Conservation (phyloP, 2,888 invertebrate genomes). For the Pristionchus japonicus region DNA sequence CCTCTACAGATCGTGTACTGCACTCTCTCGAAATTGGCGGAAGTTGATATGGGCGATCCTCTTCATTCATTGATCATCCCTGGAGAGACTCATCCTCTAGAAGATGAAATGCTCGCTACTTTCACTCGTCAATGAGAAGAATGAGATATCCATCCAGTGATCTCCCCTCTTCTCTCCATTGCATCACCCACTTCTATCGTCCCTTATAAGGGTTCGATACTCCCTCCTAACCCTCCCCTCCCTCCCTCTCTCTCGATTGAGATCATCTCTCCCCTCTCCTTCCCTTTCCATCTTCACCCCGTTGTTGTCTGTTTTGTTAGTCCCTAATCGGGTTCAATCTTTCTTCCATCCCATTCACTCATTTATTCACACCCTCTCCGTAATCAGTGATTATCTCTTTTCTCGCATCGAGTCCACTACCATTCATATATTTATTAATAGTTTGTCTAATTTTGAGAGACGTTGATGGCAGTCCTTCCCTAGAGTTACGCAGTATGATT, state of each 20-base stretch:
- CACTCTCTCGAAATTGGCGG: conserved; percentile 84
- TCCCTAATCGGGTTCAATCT: conserved; percentile 36
- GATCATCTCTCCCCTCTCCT: not conserved
- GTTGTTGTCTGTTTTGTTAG: conserved; percentile 33
- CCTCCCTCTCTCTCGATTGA: too few species aligned
- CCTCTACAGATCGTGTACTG: conserved; percentile 83
- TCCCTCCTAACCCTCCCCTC: not conserved
- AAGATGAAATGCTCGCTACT: conserved; percentile 85
- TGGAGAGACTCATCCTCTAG: conserved; percentile 88
- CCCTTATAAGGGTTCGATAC: conserved; percentile 23
- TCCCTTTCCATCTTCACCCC: not conserved
- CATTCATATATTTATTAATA: conserved; percentile 20
- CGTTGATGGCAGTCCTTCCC: not conserved
- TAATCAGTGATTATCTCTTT: conserved; percentile 22
- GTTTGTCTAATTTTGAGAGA: conserved; percentile 33
- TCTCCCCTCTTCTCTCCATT: not conserved
- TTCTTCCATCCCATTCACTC: conserved; percentile 19
- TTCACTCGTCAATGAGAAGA: conserved; percentile 49
- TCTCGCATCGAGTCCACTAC: conserved; percentile 7
- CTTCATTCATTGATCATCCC: conserved; percentile 94
- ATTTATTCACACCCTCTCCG: not conserved
- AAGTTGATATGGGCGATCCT: conserved; percentile 86
- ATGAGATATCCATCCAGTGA: too few species aligned
- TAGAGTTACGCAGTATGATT: not conserved
- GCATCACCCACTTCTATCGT: not conserved